Evolutionary conservation across 2,113 vertebrate genomes (phyloP).

Genomic region (Elephantulus edwardii): DNA sequence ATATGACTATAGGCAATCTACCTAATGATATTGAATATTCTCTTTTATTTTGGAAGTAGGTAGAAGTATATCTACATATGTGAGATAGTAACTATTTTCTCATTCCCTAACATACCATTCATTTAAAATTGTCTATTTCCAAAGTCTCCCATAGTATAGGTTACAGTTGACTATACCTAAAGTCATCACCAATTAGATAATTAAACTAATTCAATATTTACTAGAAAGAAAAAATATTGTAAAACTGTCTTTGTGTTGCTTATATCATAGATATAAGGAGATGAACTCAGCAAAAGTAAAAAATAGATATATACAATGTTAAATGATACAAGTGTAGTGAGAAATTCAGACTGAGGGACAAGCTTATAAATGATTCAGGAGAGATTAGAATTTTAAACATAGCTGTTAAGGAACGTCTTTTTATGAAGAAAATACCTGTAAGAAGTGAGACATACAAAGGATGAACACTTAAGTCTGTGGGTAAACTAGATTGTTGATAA

Average conservation of each 20-base stretch:
- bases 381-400: background rate
- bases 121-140: background rate
- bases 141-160: background rate
- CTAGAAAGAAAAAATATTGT: background rate
- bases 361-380: background rate
- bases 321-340: background rate
- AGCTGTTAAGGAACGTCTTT: background rate
- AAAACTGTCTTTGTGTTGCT: background rate
- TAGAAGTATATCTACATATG: background rate
- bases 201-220: background rate
- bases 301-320: background rate
- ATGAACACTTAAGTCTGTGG: background rate
- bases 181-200: background rate
- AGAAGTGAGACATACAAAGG: background rate
- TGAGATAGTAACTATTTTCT: background rate
- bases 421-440: background rate
- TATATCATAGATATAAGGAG: background rate
- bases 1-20: background rate
- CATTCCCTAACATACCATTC: background rate
- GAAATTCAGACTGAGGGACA: background rate
- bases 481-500: background rate
- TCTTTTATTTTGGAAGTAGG: constrained; percentile 20
- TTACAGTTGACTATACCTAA: background rate
- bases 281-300: background rate
- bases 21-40: background rate